Base-by-base conservation (phyloP, 2,113 vertebrate species). In the Merops nubicus region DNA sequence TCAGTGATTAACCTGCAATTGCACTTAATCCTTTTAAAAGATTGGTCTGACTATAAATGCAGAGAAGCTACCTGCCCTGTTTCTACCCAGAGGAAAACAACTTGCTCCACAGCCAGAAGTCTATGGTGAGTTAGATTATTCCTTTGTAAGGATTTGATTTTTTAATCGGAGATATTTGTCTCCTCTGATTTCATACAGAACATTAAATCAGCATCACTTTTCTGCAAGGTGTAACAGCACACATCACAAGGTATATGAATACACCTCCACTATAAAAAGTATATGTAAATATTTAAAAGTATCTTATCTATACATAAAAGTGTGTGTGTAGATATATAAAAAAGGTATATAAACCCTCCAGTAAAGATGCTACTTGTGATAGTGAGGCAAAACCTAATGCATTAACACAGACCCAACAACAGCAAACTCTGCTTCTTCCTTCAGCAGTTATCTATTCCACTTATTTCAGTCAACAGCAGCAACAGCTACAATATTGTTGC, bases 1-100 rank as follows among this genome's bases (percentile, higher is more conserved):
- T 73, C 88, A 80, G 94, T 38, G 91, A 96, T 97, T 96, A 96
- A 96, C 91, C 91, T 96, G 89, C 78, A 83, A 56, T 23, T 79
- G 56, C 76, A 72, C 69, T 90, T 91, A 96, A 97, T 90, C 95
- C 88, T 77, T 93, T 96, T n/a, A 96, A 88, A 91, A 95, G 78
- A 87, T 91, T 94, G 77, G 33, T 84, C 51, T 17, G 3, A 12
- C 89, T 95, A 85, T 89, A 95, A 95, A 92, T 87, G 85, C 60
- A 60, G 78, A 76, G 74, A 85, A 57, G 54, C 19, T 91, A 45
- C 89, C 65, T 88, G 85, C 69, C 65, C 77, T 60, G 28, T 48
- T 72, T 89, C 48, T 70, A 6, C 4, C 47, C 38, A 63, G 48
- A 42, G 57, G 67, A 62, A 85, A 83, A 78, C 10, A 88, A 57